phyloP scores from a whole-genome alignment of 2,888 invertebrate species.

The Bellardia bayeri region DNA sequence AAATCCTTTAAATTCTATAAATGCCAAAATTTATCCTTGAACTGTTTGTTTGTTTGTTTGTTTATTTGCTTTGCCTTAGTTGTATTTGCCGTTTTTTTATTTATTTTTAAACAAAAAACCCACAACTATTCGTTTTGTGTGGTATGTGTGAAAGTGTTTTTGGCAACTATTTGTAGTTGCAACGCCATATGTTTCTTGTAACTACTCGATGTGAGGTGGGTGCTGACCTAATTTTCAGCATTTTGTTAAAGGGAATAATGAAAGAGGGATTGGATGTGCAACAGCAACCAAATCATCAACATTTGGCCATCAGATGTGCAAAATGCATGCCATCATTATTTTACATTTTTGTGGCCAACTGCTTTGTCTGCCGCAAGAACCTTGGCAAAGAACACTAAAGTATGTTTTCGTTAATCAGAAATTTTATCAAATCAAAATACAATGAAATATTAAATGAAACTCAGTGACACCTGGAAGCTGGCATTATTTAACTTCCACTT shows the following conservation, averaged over 20 bases:
- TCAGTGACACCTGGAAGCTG: no score
- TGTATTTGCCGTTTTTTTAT: neutral
- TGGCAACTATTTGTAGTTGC: slow-evolving; percentile 26
- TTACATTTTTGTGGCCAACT: slow-evolving; percentile 25
- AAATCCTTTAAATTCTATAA: slow-evolving; percentile 55
- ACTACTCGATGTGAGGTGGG: slow-evolving; percentile 10
- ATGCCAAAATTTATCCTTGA: slow-evolving; percentile 67
- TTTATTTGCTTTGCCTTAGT: slow-evolving; percentile 16
- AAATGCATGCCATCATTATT: slow-evolving; percentile 8
- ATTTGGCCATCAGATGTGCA: slow-evolving; percentile 43
- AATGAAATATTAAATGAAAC: neutral
- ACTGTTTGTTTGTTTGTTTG: slow-evolving; percentile 51
- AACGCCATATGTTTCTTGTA: slow-evolving; percentile 4
- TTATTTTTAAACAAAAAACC: neutral
- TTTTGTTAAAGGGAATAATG: neutral
- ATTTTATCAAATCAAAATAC: neutral
- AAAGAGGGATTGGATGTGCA: neutral
- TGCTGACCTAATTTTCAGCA: slow-evolving; percentile 62
- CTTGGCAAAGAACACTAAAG: slow-evolving; percentile 21
- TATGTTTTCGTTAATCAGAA: slow-evolving; percentile 13
- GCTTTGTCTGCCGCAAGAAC: neutral
- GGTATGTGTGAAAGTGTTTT: neutral
- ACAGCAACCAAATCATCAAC: slow-evolving; percentile 26
- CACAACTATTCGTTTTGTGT: neutral
- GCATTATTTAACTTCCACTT: no score